phyloP scores from a whole-genome alignment of 2,797 vertebrate genomes.

The Limosa lapponica region DNA sequence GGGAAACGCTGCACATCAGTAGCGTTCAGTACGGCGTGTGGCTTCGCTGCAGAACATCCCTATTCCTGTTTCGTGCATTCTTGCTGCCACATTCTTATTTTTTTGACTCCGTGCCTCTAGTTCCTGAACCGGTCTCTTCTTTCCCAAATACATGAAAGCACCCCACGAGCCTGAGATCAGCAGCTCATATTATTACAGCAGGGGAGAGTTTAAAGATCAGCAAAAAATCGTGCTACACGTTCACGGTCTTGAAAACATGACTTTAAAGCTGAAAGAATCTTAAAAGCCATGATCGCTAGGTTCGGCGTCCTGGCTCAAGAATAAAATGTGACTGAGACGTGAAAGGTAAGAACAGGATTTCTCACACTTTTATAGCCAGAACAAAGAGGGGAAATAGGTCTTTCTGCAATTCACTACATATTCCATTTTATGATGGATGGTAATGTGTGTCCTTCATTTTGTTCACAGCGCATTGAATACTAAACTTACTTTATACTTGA shows the following conservation, averaged over 20 bases:
- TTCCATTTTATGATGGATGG: slow-evolving; percentile 38
- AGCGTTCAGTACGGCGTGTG: not conserved
- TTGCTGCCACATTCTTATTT: not conserved
- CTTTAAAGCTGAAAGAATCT: slow-evolving; percentile 19
- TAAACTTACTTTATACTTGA: not conserved
- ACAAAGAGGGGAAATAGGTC: slow-evolving; percentile 8
- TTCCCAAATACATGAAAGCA: not conserved
- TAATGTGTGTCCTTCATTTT: slow-evolving; percentile 17
- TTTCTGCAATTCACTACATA: not conserved
- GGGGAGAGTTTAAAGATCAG: slow-evolving; percentile 33
- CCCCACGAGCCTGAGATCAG: not conserved
- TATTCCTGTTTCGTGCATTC: not conserved
- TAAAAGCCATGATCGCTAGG: not conserved
- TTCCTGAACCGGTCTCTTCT: not conserved
- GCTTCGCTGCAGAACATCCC: not conserved
- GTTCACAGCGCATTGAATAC: not conserved
- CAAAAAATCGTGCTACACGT: slow-evolving; percentile 3
- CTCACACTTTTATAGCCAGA: not conserved
- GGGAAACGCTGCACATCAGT: not conserved
- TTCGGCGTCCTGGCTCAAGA: not conserved
- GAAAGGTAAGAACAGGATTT: slow-evolving; percentile 27
- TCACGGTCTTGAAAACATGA: slow-evolving; percentile 19
- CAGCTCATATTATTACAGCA: not conserved
- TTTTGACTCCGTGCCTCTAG: not conserved
- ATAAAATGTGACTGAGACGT: not conserved